Conservation (phyloP, 2,888 invertebrate genomes). For the Spialia ferax region DNA sequence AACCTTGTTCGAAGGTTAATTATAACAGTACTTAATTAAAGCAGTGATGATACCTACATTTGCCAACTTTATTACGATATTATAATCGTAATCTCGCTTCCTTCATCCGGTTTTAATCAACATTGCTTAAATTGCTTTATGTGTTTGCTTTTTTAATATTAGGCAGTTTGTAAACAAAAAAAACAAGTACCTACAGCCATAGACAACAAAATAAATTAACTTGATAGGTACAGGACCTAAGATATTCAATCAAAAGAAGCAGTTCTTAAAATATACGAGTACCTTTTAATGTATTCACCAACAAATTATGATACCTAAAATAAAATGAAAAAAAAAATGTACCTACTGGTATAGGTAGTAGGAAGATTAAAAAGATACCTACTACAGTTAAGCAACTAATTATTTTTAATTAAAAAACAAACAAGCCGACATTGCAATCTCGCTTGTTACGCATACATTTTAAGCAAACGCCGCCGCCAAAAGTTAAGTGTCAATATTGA, state of each 20-base stretch:
- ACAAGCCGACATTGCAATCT: not conserved
- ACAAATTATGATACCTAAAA: no score
- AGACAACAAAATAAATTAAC: no score
- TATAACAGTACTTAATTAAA: slow-evolving; percentile 9
- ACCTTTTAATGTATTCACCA: no score
- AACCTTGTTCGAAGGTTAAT: slow-evolving; percentile 2
- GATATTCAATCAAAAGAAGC: no score
- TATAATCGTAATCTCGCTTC: slow-evolving; percentile 27
- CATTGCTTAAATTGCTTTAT: not conserved
- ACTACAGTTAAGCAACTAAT: not conserved
- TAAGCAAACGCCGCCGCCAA: not conserved
- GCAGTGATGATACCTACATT: slow-evolving; percentile 6
- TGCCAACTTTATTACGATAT: slow-evolving; percentile 19
- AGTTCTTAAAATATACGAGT: no score
- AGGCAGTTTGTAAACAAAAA: no score
- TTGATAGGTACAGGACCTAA: no score
- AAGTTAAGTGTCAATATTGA: slow-evolving; percentile 26
- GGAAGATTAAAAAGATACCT: no score
- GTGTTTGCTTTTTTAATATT: no score
- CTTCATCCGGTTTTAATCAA: slow-evolving; percentile 20
- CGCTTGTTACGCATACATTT: slow-evolving; percentile 8
- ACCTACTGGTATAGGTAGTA: no score
- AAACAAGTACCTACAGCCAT: no score
- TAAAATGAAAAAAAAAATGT: no score
- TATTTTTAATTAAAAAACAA: slow-evolving; percentile 11